Base-by-base conservation (phyloP, 2,113 vertebrate species). In the Elachura formosa region DNA sequence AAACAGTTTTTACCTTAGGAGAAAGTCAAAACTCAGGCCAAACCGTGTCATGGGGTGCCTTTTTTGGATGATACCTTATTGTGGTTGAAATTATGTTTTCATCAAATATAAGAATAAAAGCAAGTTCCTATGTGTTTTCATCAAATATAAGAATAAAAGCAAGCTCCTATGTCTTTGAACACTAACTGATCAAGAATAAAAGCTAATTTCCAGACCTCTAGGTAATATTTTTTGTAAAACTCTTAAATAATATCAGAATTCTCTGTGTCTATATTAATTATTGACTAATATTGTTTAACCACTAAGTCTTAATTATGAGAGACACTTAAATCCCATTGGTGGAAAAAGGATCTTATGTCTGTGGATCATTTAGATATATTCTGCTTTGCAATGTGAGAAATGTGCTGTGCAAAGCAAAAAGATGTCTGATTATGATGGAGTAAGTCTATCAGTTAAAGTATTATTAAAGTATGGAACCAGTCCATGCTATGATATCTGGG, bases 391-490 rank as follows among this genome's bases (percentile, higher is more conserved):
- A 6, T 24, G 20, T 51, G n/a, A 73, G 16, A 29, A 40, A 51
- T 1, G 0, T 52, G 25, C 8, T 0, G 0, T 36, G n/a, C 28
- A 36, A 77, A 36, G 55, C 25, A 68, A 52, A 33, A 69, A 28
- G 43, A 5, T 68, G 9, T 6, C 49, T 89, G 43, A 40, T 4
- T 40, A 14, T 33, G 41, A 51, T 12, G 13, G 12, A 24, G 3
- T 81, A 58, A 71, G 5, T 48, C 34, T 62, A 29, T 18, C 23
- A 67, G 26, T 12, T 61, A 80, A 68, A 40, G 22, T 36, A 9
- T 66, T 64, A 46, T n/a, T 83, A 74, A 87, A 80, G 18, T 26
- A 61, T 20, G 25, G 36, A 84, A 54, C 3, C 12, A 84, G 36
- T 36, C 18, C 1, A 0, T 40, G 12, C 12, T 58, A 54, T 26